Evolutionary conservation across 2,888 invertebrate species (phyloP).

Genomic region (Drosophila setosimentum): DNA sequence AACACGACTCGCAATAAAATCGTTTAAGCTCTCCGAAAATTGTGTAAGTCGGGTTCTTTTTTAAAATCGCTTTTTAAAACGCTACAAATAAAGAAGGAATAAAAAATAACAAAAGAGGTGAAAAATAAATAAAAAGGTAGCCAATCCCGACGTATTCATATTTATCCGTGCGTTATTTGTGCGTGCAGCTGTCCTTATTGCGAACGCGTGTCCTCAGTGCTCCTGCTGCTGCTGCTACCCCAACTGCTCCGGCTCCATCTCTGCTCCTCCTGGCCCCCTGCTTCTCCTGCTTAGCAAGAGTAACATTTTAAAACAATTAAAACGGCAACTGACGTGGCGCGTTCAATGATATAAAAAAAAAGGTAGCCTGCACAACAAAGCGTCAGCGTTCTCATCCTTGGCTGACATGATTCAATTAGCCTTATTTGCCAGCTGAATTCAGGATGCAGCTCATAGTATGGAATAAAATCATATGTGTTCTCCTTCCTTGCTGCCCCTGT

Average conservation of each 20-base stretch:
- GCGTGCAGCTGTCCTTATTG: constrained; percentile 18
- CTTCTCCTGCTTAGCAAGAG: constrained; percentile 1
- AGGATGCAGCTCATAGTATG: constrained; percentile 26
- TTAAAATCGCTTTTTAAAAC: constrained; percentile 28
- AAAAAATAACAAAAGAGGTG: background rate
- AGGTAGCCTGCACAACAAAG: background rate
- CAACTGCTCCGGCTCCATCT: background rate
- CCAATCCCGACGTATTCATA: background rate
- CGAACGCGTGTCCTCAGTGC: constrained; percentile 49
- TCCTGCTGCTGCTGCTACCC: constrained; percentile 16
- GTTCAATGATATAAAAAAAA: constrained; percentile 20
- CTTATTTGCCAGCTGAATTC: constrained; percentile 31
- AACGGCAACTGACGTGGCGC: constrained; percentile 17
- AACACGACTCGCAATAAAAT: constrained; percentile 17
- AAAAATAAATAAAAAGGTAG: background rate
- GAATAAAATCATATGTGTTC: constrained; percentile 2
- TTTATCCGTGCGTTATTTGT: constrained; percentile 22
- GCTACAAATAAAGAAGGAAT: background rate
- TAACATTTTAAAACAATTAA: constrained; percentile 58
- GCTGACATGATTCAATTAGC: constrained; percentile 46
- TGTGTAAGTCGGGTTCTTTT: constrained; percentile 42
- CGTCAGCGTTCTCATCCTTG: constrained; percentile 3
- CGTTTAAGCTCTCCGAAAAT: constrained; percentile 30
- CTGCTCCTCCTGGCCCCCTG: background rate
- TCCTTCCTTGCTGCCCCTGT: background rate